Conservation (phyloP, 2,113 vertebrate species). For the Nipponia nippon region DNA sequence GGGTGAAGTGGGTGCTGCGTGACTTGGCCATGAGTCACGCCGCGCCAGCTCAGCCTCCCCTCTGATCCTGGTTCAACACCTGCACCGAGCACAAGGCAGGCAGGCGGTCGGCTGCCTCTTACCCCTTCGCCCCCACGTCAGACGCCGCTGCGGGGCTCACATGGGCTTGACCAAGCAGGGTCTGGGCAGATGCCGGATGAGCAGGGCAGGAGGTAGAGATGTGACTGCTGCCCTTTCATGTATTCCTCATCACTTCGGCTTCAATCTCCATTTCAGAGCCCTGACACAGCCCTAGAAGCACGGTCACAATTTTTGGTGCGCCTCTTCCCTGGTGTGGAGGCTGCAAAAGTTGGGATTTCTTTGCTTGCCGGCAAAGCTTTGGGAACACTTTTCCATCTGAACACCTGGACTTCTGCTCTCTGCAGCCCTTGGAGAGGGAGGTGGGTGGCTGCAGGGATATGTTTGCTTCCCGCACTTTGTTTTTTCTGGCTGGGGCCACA, state of each 20-base stretch:
- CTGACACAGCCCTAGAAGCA: not conserved
- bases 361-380: fast-evolving
- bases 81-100: not conserved
- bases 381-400: not conserved
- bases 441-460: not conserved
- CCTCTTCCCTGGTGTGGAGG: too few relatives aligned
- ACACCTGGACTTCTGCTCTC: not conserved
- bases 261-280: fast-evolving
- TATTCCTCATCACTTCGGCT: fast-evolving
- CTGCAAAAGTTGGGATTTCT: not conserved
- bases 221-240: not conserved
- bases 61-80: not conserved
- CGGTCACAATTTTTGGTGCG: fast-evolving
- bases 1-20: not conserved
- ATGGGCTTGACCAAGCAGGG: fast-evolving
- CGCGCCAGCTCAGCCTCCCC: not conserved
- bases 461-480: not conserved
- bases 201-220: fast-evolving
- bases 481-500: not conserved
- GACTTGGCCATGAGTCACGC: slow-evolving; percentile 37
- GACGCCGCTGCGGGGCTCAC: fast-evolving
- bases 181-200: not conserved
- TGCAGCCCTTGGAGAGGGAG: not conserved
- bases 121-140: not conserved
- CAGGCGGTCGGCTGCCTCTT: not conserved